Evolutionary conservation across 2,113 vertebrate species (phyloP).

Genomic region (Brienomyrus longianalis): DNA sequence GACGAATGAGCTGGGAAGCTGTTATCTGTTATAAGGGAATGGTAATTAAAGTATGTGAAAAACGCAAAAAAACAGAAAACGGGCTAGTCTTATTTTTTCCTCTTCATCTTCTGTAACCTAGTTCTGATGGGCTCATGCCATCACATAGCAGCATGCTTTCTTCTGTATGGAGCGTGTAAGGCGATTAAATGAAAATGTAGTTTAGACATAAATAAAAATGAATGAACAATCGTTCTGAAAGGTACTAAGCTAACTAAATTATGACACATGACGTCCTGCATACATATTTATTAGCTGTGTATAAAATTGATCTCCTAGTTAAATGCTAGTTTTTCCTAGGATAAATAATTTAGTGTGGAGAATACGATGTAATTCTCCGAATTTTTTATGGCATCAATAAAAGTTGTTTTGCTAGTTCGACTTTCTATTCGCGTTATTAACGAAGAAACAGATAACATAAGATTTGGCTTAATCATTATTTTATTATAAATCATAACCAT

Average conservation of each 20-base stretch:
- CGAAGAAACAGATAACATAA: background rate
- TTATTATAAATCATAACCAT: slow-evolving; percentile 6
- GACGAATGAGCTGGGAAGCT: background rate
- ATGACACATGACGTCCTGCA: background rate
- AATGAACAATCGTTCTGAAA: background rate
- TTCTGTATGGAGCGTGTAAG: background rate
- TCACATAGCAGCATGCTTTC: background rate
- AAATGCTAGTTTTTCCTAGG: background rate
- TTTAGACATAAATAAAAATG: background rate
- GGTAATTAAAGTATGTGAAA: background rate
- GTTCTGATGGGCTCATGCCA: background rate
- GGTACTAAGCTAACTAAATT: background rate
- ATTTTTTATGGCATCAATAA: background rate
- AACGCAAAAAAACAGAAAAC: background rate
- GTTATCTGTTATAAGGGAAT: background rate
- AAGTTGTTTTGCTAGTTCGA: background rate
- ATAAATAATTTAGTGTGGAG: background rate
- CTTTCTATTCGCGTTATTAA: background rate
- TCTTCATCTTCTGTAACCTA: background rate
- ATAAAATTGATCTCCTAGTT: background rate
- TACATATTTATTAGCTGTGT: background rate
- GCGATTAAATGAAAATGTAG: background rate
- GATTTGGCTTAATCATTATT: background rate
- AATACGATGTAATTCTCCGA: background rate
- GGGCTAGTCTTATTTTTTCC: background rate